A percentile compares a stretch with the other conserved stretches of the same genome.
These are phyloP conservation scores for Taeniopygia guttata DNA, from an alignment of 2,797 vertebrate genomes.

Conservation along the genomic window DNA sequence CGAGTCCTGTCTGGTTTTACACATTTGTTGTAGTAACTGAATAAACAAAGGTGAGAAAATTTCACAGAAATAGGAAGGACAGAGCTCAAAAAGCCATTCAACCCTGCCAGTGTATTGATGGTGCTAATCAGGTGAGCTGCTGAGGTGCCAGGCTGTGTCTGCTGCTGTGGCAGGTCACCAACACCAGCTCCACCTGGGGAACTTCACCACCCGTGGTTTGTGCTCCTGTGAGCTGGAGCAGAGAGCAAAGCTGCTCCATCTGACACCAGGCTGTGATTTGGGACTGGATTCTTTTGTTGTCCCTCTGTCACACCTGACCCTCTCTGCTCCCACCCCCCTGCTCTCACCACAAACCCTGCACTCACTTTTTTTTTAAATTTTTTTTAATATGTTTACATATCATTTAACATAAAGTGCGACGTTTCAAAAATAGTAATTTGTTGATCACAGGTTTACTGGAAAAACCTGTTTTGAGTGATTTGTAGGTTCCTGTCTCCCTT, in stretches of 20 bases:
- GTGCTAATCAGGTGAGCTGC: background rate
- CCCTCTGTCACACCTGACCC: background rate
- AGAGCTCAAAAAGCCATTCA: background rate
- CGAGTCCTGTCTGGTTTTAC: background rate
- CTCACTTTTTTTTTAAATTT: too few species aligned
- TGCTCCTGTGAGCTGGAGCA: background rate
- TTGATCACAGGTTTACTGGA: slow-evolving; percentile 11
- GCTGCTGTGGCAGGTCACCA: background rate
- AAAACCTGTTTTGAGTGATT: slow-evolving; percentile 7
- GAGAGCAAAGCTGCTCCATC: background rate
- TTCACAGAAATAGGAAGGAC: background rate
- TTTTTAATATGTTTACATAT: background rate
- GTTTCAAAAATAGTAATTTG: slow-evolving; percentile 20
- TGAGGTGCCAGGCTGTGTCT: background rate
- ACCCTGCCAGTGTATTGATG: background rate
- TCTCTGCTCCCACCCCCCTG: background rate
- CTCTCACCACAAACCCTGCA: background rate
- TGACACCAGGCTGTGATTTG: background rate
- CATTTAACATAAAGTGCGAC: background rate
- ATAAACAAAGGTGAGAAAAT: slow-evolving; percentile 33
- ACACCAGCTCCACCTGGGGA: background rate
- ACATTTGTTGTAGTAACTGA: background rate
- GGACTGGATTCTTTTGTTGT: rapidly evolving
- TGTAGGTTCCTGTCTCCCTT: background rate
- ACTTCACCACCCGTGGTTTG: background rate